phyloP scores from a whole-genome alignment of 2,113 vertebrate species.

The Caracal caracal region DNA sequence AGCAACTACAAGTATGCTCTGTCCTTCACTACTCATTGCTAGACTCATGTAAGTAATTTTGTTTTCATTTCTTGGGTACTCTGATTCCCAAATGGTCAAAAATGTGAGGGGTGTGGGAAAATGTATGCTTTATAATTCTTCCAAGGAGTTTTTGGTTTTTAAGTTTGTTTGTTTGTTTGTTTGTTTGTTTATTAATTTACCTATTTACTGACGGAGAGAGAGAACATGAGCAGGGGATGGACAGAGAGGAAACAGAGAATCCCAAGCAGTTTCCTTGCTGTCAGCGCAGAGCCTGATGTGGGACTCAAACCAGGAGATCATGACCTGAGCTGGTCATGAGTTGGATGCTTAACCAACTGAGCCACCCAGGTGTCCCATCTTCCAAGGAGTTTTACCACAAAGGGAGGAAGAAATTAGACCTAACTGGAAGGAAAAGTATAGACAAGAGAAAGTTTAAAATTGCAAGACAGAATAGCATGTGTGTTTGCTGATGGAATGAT shows the following conservation, averaged over 20 bases:
- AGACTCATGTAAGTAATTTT: neutral
- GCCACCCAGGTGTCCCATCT: neutral
- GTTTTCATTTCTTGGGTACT: neutral
- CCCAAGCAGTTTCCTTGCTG: no score
- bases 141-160: neutral
- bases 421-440: neutral
- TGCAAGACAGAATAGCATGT: neutral
- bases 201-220: no score
- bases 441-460: conserved; percentile 43
- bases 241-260: no score
- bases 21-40: neutral
- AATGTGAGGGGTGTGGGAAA: neutral
- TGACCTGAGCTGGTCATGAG: no score
- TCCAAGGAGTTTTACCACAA: neutral
- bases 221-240: no score
- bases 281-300: no score
- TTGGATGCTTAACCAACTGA: no score
- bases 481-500: neutral
- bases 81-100: conserved; percentile 40
- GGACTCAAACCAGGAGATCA: no score
- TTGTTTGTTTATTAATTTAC: no score
- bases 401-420: neutral
- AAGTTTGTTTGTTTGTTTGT: no score
- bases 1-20: neutral
- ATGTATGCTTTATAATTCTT: neutral